Conservation (phyloP, 64 coral and sea anemone species). For the Platygyra sinensis region DNA sequence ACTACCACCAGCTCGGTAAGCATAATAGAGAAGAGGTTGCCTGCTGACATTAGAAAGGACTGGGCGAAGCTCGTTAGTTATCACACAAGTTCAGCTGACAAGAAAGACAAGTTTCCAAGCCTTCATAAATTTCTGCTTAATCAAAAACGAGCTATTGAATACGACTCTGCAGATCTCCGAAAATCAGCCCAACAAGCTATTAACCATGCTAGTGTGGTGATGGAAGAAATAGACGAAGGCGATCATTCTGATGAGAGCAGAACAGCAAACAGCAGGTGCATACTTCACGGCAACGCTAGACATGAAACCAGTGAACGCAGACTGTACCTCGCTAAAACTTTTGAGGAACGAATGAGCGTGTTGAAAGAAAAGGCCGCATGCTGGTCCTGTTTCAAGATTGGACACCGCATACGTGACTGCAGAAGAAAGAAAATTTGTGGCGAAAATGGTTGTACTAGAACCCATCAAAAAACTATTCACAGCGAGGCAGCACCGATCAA, state of each 20-base stretch:
- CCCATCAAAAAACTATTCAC: slow-evolving; percentile 40
- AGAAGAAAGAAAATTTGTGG: slow-evolving; percentile 27
- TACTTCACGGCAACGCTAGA: slow-evolving; percentile 5
- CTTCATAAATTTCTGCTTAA: slow-evolving; percentile 17
- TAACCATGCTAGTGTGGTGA: neutral
- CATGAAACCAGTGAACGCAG: slow-evolving; percentile 39
- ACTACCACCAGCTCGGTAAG: slow-evolving; percentile 31
- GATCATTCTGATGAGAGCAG: neutral
- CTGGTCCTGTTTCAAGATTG: slow-evolving; percentile 60
- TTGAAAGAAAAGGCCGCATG: slow-evolving; percentile 47
- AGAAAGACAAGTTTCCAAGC: slow-evolving; percentile 35
- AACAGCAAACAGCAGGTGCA: neutral
- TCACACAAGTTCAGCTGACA: slow-evolving; percentile 16
- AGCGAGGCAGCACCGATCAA: neutral
- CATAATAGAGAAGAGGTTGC: slow-evolving; percentile 26
- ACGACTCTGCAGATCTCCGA: slow-evolving; percentile 12
- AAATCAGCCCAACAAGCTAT: neutral
- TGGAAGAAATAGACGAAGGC: neutral
- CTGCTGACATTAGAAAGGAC: slow-evolving; percentile 26
- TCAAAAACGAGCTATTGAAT: slow-evolving; percentile 29
- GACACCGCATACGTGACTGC: slow-evolving; percentile 36
- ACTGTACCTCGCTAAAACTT: slow-evolving; percentile 38
- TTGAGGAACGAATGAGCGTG: neutral
- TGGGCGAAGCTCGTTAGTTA: slow-evolving; percentile 7
- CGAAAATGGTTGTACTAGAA: neutral